Conservation (phyloP, 2,797 vertebrate species). For the Dipus sagitta region DNA sequence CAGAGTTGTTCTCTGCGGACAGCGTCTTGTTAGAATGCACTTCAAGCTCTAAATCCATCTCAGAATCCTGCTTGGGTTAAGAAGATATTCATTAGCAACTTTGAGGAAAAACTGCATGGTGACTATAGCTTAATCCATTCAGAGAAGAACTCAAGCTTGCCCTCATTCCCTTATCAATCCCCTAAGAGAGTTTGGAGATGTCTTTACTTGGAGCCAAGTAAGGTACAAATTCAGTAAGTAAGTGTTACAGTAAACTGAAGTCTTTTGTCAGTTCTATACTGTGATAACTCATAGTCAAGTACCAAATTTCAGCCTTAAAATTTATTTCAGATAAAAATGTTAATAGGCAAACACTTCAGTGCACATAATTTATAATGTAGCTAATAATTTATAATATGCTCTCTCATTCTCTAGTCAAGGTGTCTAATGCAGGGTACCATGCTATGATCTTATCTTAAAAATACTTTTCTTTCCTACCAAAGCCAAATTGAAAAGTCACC, state of each 20-base stretch:
- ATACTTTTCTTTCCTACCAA: neutral
- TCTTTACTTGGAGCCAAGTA: slow-evolving; percentile 17
- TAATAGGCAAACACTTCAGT: slow-evolving; percentile 8
- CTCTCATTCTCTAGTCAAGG: slow-evolving; percentile 1
- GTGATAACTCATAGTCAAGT: neutral
- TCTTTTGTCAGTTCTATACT: slow-evolving; percentile 7
- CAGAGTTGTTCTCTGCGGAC: slow-evolving; percentile 83
- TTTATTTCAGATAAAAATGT: neutral
- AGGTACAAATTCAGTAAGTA: neutral
- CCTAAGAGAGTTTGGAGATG: slow-evolving; percentile 14
- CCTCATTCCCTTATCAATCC: slow-evolving; percentile 44
- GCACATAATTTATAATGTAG: neutral
- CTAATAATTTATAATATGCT: neutral
- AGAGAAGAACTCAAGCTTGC: neutral
- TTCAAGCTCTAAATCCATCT: slow-evolving; percentile 89
- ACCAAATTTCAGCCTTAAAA: neutral
- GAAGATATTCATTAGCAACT: slow-evolving; percentile 82
- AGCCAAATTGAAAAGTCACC: slow-evolving; percentile 17
- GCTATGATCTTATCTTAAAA: slow-evolving; percentile 24
- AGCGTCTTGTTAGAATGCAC: slow-evolving; percentile 85
- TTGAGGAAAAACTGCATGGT: neutral
- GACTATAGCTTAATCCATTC: neutral
- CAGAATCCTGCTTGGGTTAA: slow-evolving; percentile 85
- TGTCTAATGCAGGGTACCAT: neutral
- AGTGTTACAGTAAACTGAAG: neutral